Conservation (phyloP, 2,113 vertebrate genomes). For the human (Homo sapiens) region GRCh38 chr13:30037501-30038000, state of each 20-base stretch:
- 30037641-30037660: background rate
- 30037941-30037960: background rate
- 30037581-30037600: background rate
- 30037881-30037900: too few relatives aligned
- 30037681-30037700: background rate
- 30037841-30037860: rapidly evolving
- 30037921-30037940: background rate
- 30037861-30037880: background rate
- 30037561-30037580: background rate
- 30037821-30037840: background rate
- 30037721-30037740: background rate
- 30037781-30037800: background rate
- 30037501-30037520: background rate
- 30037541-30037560: background rate
- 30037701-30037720: background rate
- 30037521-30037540: background rate
- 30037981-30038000: background rate
- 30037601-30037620: background rate
- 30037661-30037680: background rate
- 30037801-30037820: background rate
- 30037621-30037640: background rate
- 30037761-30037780: background rate
- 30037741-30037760: too few relatives aligned
- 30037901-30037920: background rate
- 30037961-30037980: background rate